Evolutionary conservation across 2,113 vertebrate genomes (phyloP).

Genomic region (Bubalus kerabau): DNA sequence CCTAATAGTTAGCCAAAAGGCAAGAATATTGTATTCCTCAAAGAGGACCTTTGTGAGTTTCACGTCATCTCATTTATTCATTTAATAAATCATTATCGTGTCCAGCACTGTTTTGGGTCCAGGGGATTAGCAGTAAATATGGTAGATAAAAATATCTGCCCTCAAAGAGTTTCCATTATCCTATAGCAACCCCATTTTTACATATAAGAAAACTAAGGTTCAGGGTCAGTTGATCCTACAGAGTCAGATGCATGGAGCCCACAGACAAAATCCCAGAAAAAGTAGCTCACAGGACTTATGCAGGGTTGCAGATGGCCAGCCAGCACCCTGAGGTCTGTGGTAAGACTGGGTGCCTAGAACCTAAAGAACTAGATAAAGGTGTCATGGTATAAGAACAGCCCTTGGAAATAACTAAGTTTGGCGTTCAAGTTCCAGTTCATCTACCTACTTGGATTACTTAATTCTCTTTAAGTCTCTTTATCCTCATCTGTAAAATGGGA

Average conservation of each 20-base stretch:
- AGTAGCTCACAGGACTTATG: background rate
- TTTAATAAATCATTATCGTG: background rate
- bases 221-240: background rate
- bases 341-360: background rate
- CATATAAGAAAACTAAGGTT: background rate
- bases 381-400: background rate
- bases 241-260: background rate
- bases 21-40: background rate
- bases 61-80: background rate
- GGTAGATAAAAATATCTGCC: background rate
- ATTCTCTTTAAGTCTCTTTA: background rate
- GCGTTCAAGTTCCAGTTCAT: background rate
- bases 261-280: background rate
- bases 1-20: background rate
- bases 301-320: background rate
- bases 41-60: background rate
- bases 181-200: background rate
- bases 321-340: background rate
- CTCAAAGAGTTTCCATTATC: background rate
- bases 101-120: background rate
- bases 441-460: background rate
- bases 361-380: background rate
- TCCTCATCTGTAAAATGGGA: background rate
- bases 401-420: background rate
- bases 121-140: background rate